These are phyloP conservation scores for Drosophila erecta DNA, from an alignment of 1,140 invertebrate genomes.

Conservation along the genomic window DNA sequence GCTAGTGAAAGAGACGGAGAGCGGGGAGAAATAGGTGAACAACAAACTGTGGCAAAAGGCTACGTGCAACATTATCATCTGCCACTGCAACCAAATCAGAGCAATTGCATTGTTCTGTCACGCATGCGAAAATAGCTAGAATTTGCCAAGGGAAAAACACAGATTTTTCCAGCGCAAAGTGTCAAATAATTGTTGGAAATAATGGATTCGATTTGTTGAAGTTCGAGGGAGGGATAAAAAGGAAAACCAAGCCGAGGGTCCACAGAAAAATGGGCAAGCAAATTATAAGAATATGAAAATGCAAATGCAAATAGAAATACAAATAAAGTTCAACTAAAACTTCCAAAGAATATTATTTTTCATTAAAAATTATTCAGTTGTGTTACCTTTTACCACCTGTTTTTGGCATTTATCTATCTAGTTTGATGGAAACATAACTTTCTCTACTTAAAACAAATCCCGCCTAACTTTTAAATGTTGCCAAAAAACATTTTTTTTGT, in stretches of 20 bases:
- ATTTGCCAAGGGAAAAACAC: constrained; percentile 4
- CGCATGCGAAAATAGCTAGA: constrained; percentile 11
- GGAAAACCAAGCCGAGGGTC: no score
- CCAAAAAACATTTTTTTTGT: background rate
- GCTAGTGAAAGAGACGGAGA: background rate
- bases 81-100: constrained; percentile 25
- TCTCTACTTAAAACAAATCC: constrained; percentile 13
- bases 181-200: constrained; percentile 19
- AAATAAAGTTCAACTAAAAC: no score
- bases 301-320: no score
- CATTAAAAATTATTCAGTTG: background rate
- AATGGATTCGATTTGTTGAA: constrained; percentile 8
- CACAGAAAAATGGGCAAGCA: background rate
- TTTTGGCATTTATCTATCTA: no score
- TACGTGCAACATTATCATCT: constrained; percentile 45
- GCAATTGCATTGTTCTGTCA: constrained; percentile 39
- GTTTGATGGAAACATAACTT: background rate
- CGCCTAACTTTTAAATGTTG: constrained; percentile 16
- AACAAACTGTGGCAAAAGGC: constrained; percentile 40
- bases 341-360: background rate
- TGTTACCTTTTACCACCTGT: no score
- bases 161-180: constrained; percentile 3
- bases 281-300: no score
- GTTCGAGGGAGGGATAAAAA: background rate
- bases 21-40: constrained; percentile 2